Evolutionary conservation across 2,113 vertebrate genomes (phyloP), one percentile per base, ranked within the genome.

Genomic region (Budorcas taxicolor): DNA sequence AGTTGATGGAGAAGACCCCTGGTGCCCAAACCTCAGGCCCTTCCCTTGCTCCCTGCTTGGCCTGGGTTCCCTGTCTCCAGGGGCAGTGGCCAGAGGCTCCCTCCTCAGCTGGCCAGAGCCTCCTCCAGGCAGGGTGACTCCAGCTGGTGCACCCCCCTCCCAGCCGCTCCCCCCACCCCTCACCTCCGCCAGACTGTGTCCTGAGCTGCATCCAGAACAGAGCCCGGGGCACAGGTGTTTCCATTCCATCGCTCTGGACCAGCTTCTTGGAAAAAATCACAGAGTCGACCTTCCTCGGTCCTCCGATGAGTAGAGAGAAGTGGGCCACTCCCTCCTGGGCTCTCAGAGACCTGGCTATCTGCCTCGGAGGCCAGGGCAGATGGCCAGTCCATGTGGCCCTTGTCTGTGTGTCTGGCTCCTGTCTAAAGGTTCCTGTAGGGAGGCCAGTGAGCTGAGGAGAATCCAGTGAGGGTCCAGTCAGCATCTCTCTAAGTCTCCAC

Each of bases 251-350:
- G 90, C 84, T 97, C 97, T 47, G 23, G 43, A 92, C 27, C 6
- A 58, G 90, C 92, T 94, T 94, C 92, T 97, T 96, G 97, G 95
- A 94, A 97, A 98, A 98, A 96, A 90, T 95, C 94, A 80, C 2
- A 23, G 90, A 87, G 84, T 94, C 85, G 85, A 92, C 94, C 94
- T 85, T 67, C 84, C 23, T 98, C 97, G 97, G 95, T 98, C 87
- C 94, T 88, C 97, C 97, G 92, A 97, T 97, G 97, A 98, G 95
- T 50, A 33, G 47, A 94, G 94, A 95, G 97, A 97, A 98, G 95
- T 97, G 97, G 80, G 88, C 84, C 95, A 95, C 95, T 97, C 97
- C 97, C 87, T 97, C 62, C 90, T 21, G 95, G 1, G 31, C 95
- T 90, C 6, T 1, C 58, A 33, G 96, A 84, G 74, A 96, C 97